Evolutionary conservation across 2,888 invertebrate genomes (phyloP), one percentile per base, ranked within the genome.

Genomic region (Dicycla oo): DNA sequence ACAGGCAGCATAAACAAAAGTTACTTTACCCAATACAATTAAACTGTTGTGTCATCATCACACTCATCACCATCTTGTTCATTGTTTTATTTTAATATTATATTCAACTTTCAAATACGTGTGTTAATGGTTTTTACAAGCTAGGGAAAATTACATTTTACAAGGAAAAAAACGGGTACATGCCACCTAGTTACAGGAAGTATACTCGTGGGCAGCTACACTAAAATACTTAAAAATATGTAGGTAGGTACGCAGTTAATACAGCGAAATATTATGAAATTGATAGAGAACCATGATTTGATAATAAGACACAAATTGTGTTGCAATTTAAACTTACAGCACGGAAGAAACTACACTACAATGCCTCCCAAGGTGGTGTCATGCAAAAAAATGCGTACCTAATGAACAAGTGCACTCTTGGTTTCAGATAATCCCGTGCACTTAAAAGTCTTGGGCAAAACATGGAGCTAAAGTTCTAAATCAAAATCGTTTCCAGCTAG

Each of bases 301-400:
- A 61, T 58, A 51, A n/a, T 45, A 51, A 38, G 3, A 62, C 65
- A 75, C 40, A 43, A 57, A 45, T 30, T 10, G 18, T 47, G 30
- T 58, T 47, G 51, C 49, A 67, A 69, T 53, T 51, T 58, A 72
- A 67, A 58, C 56, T 68, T 45, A 65, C 45, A 60, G 65, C 83
- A 86, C 80, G 85, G 80, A 86, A 84, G 85, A 90, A 87, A 87
- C 86, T 84, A 88, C 84, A 88, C 80, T 82, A 90, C 84, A 91
- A 91, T 90, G 92, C 91, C 91, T 92, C 90, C 89, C 90, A 90
- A 93, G 92, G 92, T 91, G 91, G 93, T 93, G 91, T 92, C 92
- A 92, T 92, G 91, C 93, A 94, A 93, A 93, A 82, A 93, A 93
- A 94, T 94, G 93, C 93, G 94, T 94, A 89, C 87, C 83, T 85